Conservation (phyloP, 2,888 invertebrate species). For the Dolichomitus sp. region DNA sequence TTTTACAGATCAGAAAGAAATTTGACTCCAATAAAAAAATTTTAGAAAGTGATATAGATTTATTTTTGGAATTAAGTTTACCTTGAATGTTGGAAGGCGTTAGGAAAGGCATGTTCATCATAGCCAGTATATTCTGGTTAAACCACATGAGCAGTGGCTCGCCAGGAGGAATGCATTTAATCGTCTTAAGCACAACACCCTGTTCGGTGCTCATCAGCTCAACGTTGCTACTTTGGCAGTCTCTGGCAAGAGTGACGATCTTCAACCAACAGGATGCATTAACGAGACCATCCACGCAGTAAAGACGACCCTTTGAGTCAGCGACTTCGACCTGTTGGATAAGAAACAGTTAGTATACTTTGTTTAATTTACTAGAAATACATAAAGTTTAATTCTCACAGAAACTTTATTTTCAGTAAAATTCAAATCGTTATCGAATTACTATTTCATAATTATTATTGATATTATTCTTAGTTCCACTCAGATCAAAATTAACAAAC, state of each 20-base stretch:
- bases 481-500: too few relatives aligned
- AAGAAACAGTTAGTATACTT: conserved; percentile 17
- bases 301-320: conserved; percentile 75
- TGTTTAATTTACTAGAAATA: background rate
- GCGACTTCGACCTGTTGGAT: conserved; percentile 75
- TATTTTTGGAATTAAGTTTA: conserved; percentile 81
- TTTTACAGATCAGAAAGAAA: too few relatives aligned
- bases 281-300: conserved; percentile 73
- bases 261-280: conserved; percentile 81
- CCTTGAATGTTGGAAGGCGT: conserved; percentile 94
- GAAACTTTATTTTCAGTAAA: background rate
- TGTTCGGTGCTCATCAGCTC: conserved; percentile 83
- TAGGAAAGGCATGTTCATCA: conserved; percentile 93
- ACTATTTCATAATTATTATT: conserved; percentile 1
- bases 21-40: too few relatives aligned
- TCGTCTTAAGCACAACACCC: conserved; percentile 86
- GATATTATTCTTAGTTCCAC: background rate
- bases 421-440: background rate
- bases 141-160: conserved; percentile 95
- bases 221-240: conserved; percentile 90
- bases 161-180: conserved; percentile 88
- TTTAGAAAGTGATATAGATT: background rate
- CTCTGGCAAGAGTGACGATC: conserved; percentile 88
- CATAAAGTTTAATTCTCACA: background rate
- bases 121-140: conserved; percentile 91